Evolutionary conservation across 2,888 invertebrate species (phyloP).

Genomic region (Agrilus mali): DNA sequence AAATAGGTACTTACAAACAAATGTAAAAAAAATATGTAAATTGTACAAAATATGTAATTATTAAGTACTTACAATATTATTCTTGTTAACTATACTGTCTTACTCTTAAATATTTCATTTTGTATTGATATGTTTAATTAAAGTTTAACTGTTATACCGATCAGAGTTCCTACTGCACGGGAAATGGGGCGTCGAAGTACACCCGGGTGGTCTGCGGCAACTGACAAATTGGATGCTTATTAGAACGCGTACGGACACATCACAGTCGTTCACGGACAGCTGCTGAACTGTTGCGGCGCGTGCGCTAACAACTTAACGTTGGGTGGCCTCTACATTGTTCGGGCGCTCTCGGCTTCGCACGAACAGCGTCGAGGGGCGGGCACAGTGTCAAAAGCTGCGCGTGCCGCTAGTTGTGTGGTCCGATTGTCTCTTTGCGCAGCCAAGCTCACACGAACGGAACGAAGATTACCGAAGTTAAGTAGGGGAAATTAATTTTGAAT

Average conservation of each 20-base stretch:
- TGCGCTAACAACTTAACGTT: conserved; percentile 1
- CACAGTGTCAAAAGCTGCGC: conserved; percentile 48
- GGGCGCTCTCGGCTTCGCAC: conserved; percentile 13
- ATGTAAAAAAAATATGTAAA: too few relatives aligned
- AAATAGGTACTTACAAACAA: too few relatives aligned
- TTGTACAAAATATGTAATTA: too few relatives aligned
- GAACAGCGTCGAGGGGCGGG: conserved; percentile 28
- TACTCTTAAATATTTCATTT: too few relatives aligned
- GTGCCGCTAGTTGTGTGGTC: conserved; percentile 68
- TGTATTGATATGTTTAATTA: too few relatives aligned
- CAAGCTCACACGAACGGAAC: conserved; percentile 18
- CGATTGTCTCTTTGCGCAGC: conserved; percentile 19
- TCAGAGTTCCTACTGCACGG: too few relatives aligned
- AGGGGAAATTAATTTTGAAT: conserved; percentile 15
- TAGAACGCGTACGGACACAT: conserved; percentile 44
- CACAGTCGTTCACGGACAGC: conserved; percentile 30
- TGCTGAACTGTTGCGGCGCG: conserved; percentile 18
- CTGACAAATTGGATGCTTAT: conserved; percentile 63
- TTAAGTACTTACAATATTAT: too few relatives aligned
- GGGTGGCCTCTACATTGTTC: conserved; percentile 13
- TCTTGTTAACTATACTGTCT: too few relatives aligned
- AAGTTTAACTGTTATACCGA: too few relatives aligned
- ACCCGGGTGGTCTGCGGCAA: conserved; percentile 38
- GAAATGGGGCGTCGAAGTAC: conserved; percentile 12
- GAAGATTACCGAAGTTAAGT: conserved; percentile 13